These are phyloP conservation scores for Pipistrellus kuhlii DNA, from an alignment of 2,797 vertebrate species.

Conservation along the genomic window DNA sequence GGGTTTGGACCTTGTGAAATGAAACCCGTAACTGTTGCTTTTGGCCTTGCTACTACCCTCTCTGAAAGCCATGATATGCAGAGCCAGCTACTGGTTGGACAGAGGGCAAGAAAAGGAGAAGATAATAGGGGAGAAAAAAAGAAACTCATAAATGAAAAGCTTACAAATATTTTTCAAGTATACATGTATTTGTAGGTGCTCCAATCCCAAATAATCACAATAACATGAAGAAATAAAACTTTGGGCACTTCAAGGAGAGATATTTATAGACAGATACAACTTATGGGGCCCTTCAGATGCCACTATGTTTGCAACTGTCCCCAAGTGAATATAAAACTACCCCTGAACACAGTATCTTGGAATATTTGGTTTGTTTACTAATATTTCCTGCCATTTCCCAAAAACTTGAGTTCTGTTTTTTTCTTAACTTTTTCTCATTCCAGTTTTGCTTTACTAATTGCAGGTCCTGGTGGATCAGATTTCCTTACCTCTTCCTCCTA, in stretches of 20 bases:
- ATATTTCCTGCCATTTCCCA: not conserved
- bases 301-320: not conserved
- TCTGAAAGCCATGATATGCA: not conserved
- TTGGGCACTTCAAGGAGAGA: not conserved
- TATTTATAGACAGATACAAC: not conserved
- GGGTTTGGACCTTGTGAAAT: not conserved
- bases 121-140: not conserved
- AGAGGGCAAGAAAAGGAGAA: constrained; percentile 18
- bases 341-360: not conserved
- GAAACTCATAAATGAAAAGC: not conserved
- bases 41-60: not conserved
- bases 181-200: not conserved
- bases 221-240: not conserved
- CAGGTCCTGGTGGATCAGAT: not conserved
- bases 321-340: not conserved
- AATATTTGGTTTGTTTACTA: not conserved
- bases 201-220: not conserved
- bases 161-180: constrained; percentile 7
- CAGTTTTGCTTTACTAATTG: not conserved
- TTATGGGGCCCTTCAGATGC: not conserved
- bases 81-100: not conserved
- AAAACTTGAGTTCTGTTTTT: not conserved
- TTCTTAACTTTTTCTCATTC: not conserved
- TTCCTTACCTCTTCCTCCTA: not conserved
- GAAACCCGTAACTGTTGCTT: not conserved